Conservation (phyloP, 2,888 invertebrate genomes). For the Alviniconcha strummeri region DNA sequence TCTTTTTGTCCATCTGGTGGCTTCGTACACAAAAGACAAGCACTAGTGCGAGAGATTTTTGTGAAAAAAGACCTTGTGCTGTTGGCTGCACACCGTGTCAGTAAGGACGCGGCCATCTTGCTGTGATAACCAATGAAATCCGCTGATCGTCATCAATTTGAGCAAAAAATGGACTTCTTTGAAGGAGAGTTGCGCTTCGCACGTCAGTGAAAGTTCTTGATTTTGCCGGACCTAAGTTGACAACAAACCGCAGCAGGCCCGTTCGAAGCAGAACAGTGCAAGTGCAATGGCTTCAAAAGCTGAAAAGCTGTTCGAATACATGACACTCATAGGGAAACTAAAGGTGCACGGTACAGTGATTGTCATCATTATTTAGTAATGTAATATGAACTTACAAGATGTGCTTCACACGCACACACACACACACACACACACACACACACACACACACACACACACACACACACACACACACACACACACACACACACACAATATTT, state of each 20-base stretch:
- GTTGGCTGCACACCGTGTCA: neutral
- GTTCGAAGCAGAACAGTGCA: too few relatives aligned
- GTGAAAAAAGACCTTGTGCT: neutral
- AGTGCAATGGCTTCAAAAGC: constrained; percentile 38
- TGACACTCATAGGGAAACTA: constrained; percentile 61
- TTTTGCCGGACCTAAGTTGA: too few relatives aligned
- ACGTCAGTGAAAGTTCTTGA: too few relatives aligned
- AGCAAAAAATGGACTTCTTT: neutral
- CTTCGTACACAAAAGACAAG: neutral
- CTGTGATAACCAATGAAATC: constrained; percentile 43
- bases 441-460: too few relatives aligned
- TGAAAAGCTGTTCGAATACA: constrained; percentile 57
- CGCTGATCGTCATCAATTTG: neutral
- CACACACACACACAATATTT: too few relatives aligned
- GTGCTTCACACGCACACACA: neutral
- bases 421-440: too few relatives aligned
- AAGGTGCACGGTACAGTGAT: constrained; percentile 49
- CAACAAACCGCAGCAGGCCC: too few relatives aligned
- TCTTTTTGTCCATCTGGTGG: neutral
- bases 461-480: too few relatives aligned
- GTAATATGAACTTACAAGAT: neutral
- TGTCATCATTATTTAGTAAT: neutral
- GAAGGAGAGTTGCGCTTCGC: neutral
- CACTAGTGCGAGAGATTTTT: neutral
- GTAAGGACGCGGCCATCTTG: constrained; percentile 59